phyloP scores from a whole-genome alignment of 2,888 invertebrate species.

The Resseliella maxima region DNA sequence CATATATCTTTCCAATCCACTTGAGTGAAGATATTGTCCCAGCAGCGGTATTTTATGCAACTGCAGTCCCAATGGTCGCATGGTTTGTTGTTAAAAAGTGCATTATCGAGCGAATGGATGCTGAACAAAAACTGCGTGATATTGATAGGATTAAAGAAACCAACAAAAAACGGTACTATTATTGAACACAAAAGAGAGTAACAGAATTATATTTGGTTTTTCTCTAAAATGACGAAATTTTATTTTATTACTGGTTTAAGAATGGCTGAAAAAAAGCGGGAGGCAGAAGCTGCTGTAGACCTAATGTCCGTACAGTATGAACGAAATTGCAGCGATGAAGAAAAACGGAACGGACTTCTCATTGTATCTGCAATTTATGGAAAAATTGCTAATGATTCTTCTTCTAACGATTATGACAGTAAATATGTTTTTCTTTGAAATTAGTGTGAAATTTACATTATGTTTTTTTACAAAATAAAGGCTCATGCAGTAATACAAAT shows the following conservation, averaged over 20 bases:
- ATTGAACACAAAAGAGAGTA: too few species aligned
- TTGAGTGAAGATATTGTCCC: slow-evolving; percentile 91
- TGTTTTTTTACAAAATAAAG: not conserved
- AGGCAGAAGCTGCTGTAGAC: slow-evolving; percentile 87
- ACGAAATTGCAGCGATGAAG: slow-evolving; percentile 84
- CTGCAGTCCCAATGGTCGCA: slow-evolving; percentile 84
- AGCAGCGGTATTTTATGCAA: slow-evolving; percentile 92
- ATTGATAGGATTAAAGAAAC: slow-evolving; percentile 85
- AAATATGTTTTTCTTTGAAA: not conserved
- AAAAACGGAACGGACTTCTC: slow-evolving; percentile 83
- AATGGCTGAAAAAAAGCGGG: slow-evolving; percentile 81
- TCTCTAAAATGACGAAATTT: too few species aligned
- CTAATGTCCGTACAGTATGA: slow-evolving; percentile 92
- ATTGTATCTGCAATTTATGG: slow-evolving; percentile 68
- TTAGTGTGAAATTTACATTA: not conserved
- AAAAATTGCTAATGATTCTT: not conserved
- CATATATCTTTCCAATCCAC: slow-evolving; percentile 88
- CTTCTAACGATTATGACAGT: not conserved
- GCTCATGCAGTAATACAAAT: slow-evolving; percentile 58
- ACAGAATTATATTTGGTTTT: too few species aligned
- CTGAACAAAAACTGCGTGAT: slow-evolving; percentile 81
- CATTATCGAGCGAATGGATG: slow-evolving; percentile 85
- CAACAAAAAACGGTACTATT: slow-evolving; percentile 79
- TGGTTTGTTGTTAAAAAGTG: slow-evolving; percentile 86
- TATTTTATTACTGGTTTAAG: too few species aligned